phyloP scores from a whole-genome alignment of 2,888 invertebrate genomes.

The Masnerella sp. region DNA sequence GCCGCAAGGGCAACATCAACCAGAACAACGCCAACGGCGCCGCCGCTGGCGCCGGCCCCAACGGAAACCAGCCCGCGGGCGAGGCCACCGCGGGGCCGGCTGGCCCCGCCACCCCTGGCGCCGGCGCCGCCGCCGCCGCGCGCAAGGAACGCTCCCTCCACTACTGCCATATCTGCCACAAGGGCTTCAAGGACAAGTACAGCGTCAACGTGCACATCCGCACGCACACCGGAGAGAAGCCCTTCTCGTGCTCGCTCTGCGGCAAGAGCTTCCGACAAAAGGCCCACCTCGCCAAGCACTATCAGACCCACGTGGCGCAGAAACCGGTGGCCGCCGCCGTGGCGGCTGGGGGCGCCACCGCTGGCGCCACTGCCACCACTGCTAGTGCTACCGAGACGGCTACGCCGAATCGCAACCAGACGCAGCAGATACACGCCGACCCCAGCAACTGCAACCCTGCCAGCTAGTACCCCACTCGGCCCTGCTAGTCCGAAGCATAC shows the following conservation, averaged over 20 bases:
- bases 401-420: neutral
- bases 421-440: slow-evolving; percentile 23
- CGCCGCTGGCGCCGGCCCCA: slow-evolving; percentile 64
- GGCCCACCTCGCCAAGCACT: slow-evolving; percentile 94
- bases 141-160: slow-evolving; percentile 93
- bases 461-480: slow-evolving; percentile 33
- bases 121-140: slow-evolving; percentile 80
- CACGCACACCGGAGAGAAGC: slow-evolving; percentile 98
- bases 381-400: slow-evolving; percentile 31
- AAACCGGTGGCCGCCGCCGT: slow-evolving; percentile 82
- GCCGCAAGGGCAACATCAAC: slow-evolving; percentile 22
- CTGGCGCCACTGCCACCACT: slow-evolving; percentile 38
- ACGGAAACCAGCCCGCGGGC: slow-evolving; percentile 35
- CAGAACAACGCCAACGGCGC: neutral
- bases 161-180: slow-evolving; percentile 95
- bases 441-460: slow-evolving; percentile 41
- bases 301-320: slow-evolving; percentile 94
- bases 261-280: slow-evolving; percentile 95
- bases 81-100: slow-evolving; percentile 66
- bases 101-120: neutral
- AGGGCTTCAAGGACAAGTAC: slow-evolving; percentile 97
- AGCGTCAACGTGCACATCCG: slow-evolving; percentile 98
- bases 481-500: neutral
- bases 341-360: slow-evolving; percentile 69
- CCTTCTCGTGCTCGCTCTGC: slow-evolving; percentile 95